These are phyloP conservation scores for Ennomos fuscantarius DNA, from an alignment of 2,888 invertebrate species.

Conservation along the genomic window DNA sequence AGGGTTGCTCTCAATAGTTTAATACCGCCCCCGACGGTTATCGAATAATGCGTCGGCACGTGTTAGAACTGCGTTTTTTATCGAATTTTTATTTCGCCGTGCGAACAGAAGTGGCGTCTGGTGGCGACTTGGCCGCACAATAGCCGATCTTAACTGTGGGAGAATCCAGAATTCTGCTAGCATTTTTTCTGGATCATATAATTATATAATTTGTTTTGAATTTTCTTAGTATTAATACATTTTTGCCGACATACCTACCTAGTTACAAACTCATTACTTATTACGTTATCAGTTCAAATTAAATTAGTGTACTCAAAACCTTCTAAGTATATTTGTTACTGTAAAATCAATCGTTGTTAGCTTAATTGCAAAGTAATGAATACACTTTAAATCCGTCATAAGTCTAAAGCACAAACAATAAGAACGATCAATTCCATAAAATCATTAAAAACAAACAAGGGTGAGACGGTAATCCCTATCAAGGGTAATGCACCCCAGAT, in stretches of 20 bases:
- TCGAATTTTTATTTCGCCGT: constrained; percentile 76
- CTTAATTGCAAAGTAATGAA: constrained; percentile 23
- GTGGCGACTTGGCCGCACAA: constrained; percentile 66
- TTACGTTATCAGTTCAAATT: too few species aligned
- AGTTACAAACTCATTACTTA: too few species aligned
- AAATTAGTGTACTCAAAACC: too few species aligned
- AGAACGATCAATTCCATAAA: constrained; percentile 62
- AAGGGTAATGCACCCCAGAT: constrained; percentile 64
- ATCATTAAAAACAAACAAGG: constrained; percentile 69
- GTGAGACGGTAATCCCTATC: constrained; percentile 56
- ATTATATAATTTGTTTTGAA: too few species aligned
- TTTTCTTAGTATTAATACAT: too few species aligned
- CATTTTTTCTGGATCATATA: too few species aligned
- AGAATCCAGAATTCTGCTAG: constrained; percentile 23
- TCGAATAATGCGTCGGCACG: constrained; percentile 81
- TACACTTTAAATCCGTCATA: constrained; percentile 17
- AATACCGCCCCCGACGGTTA: constrained; percentile 83
- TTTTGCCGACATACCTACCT: too few species aligned
- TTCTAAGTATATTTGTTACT: too few species aligned
- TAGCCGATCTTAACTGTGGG: constrained; percentile 49
- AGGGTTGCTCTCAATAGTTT: constrained; percentile 76
- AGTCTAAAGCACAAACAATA: constrained; percentile 42
- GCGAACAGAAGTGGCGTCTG: constrained; percentile 80
- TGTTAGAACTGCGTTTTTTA: constrained; percentile 75
- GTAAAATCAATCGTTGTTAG: too few species aligned